These are phyloP conservation scores for Orius insidiosus DNA, from an alignment of 1,140 invertebrate species.

Conservation along the genomic window DNA sequence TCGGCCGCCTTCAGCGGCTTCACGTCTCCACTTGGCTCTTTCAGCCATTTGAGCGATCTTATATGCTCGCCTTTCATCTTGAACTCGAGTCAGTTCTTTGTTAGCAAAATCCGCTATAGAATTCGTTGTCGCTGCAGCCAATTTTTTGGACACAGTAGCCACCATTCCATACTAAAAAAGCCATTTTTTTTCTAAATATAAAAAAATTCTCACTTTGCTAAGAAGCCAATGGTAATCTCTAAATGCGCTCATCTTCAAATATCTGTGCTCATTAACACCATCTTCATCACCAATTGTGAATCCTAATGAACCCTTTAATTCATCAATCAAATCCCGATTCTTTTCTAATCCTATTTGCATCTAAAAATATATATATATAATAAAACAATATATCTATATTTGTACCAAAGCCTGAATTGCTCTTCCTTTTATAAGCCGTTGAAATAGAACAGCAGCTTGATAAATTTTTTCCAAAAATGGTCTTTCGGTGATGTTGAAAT, in stretches of 20 bases:
- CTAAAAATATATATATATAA: too few relatives aligned
- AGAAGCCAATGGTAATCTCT: too few relatives aligned
- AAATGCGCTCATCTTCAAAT: too few relatives aligned
- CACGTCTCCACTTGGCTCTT: slow-evolving; percentile 1
- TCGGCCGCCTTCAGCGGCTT: slow-evolving; percentile 6
- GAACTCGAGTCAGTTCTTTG: neutral
- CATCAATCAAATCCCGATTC: too few relatives aligned
- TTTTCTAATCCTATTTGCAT: too few relatives aligned
- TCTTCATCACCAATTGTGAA: too few relatives aligned
- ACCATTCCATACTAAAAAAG: neutral
- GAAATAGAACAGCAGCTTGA: slow-evolving; percentile 6
- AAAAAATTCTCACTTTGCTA: too few relatives aligned
- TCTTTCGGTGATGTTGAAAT: too few relatives aligned
- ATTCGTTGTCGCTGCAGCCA: neutral
- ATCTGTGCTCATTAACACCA: too few relatives aligned
- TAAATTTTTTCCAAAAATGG: slow-evolving; percentile 4
- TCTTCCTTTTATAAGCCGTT: slow-evolving; percentile 5
- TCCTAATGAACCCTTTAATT: too few relatives aligned
- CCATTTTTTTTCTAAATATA: too few relatives aligned
- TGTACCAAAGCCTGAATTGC: slow-evolving; percentile 6
- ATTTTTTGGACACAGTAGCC: neutral
- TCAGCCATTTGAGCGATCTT: slow-evolving; percentile 3
- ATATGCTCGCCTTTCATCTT: neutral
- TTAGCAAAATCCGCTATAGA: neutral
- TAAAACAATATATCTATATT: too few relatives aligned